Evolutionary conservation across 2,797 vertebrate species (phyloP).

Genomic region (Gymnoscopelus microlampas): DNA sequence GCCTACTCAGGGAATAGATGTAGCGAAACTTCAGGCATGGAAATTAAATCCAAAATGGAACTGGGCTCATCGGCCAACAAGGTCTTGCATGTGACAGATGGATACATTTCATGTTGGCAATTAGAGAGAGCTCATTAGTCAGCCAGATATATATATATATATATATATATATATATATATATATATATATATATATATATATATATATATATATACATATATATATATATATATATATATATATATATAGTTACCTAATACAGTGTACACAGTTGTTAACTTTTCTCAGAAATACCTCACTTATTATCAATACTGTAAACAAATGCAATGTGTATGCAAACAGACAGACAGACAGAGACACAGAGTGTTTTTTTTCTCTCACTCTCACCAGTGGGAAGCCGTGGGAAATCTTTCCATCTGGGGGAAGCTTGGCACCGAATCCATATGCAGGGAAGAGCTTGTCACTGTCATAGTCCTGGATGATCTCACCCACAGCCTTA

Average conservation of each 20-base stretch:
- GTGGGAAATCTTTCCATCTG: slow-evolving; percentile 92
- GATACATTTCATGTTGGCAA: slow-evolving; percentile 30
- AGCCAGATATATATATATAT: too few species aligned
- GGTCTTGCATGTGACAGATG: slow-evolving; percentile 33
- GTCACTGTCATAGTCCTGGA: slow-evolving; percentile 95
- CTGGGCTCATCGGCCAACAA: slow-evolving; percentile 5
- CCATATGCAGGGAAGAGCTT: slow-evolving; percentile 93
- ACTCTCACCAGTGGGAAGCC: slow-evolving; percentile 89
- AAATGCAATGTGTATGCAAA: neutral
- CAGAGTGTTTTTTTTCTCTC: neutral
- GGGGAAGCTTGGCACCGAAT: slow-evolving; percentile 92
- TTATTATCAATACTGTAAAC: too few species aligned
- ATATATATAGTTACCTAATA: too few species aligned
- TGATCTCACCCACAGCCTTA: slow-evolving; percentile 93
- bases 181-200: too few species aligned
- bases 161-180: too few species aligned
- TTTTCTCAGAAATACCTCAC: too few species aligned
- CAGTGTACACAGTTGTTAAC: too few species aligned
- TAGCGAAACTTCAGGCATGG: slow-evolving; percentile 11
- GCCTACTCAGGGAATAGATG: neutral
- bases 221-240: too few species aligned
- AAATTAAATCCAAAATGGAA: slow-evolving; percentile 14
- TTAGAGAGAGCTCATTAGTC: slow-evolving; percentile 1
- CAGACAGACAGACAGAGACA: neutral
- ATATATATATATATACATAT: too few species aligned